phyloP scores from a whole-genome alignment of 2,113 vertebrate genomes.

The Anthoscopus minutus region DNA sequence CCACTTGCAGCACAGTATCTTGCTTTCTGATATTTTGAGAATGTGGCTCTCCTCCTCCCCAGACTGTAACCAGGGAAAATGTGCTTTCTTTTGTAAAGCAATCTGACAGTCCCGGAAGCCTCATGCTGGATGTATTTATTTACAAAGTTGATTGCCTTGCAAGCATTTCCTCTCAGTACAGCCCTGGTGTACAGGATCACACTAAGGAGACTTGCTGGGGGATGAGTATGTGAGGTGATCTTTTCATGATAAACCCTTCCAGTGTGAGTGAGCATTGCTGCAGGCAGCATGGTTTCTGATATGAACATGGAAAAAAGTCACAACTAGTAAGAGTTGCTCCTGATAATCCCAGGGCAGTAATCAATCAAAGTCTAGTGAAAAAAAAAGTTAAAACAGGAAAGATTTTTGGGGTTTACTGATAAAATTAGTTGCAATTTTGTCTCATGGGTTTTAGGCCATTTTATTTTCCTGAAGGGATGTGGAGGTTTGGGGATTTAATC shows the following conservation, averaged over 20 bases:
- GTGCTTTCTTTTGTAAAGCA: background rate
- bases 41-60: background rate
- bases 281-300: background rate
- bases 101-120: background rate
- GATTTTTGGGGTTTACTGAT: background rate
- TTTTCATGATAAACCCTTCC: background rate
- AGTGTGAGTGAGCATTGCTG: background rate
- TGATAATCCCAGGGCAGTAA: background rate
- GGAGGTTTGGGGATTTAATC: background rate
- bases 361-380: background rate
- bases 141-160: background rate
- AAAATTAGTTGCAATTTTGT: background rate
- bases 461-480: background rate
- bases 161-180: background rate
- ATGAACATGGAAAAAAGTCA: background rate
- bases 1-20: background rate
- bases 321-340: background rate
- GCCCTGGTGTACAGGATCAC: background rate
- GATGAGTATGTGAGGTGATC: background rate
- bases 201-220: background rate
- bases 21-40: background rate
- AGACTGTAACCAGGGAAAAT: background rate
- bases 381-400: background rate
- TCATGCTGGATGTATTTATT: background rate
- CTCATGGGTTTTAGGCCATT: background rate